Evolutionary conservation across 2,113 vertebrate species (phyloP), one percentile per base, ranked within the genome.

Genomic region (Mormyrus lacerda): DNA sequence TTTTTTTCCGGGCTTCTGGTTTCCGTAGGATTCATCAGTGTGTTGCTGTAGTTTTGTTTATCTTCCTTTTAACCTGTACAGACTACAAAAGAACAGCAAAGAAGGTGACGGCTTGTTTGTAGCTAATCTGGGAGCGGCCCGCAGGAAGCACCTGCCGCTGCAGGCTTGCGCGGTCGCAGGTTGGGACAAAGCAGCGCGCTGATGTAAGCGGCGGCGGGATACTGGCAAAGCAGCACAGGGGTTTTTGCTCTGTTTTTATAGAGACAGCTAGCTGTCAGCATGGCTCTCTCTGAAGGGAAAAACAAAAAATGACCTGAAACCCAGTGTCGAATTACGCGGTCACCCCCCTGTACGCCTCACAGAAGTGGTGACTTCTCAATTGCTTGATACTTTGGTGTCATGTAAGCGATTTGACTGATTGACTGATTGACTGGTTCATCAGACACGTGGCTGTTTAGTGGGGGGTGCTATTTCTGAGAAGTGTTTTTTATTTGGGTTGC

Each of bases 101-200:
- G 10, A 42, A 87, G 31, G 69, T 13, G 69, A 42, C 19, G 48
- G 27, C n/a, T 47, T 88, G 44, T 79, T 79, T 53, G 69, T 88
- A 27, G 85, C 47, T 53, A 88, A 88, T 79, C 47, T 48, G 45
- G 61, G 45, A 48, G n/a, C 27, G 45, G 87, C 8, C 15, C 13
- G 47, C 3, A 79, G 88, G 88, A 88, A 82, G 48, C 88, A 88
- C 88, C 88, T 88, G 88, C 47, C 11, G 21, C 61, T 44, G 73
- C 58, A 35, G 27, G 45, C 58, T 15, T 13, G 82, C 13, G 42
- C 9, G 5, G 47, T 2, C 31, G 11, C 13, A 53, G 17, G 19
- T 58, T 15, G 7, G 51, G 51, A 86, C 85, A 86, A 35, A 86
- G 45, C 85, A 0, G 76, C 19, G 2, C 15, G 13, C 76, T 82